Percentiles rank a stretch among this genome's conserved stretches.
Conservation (phyloP, 1,140 invertebrate genomes). For the Nephotettix cincticeps region DNA sequence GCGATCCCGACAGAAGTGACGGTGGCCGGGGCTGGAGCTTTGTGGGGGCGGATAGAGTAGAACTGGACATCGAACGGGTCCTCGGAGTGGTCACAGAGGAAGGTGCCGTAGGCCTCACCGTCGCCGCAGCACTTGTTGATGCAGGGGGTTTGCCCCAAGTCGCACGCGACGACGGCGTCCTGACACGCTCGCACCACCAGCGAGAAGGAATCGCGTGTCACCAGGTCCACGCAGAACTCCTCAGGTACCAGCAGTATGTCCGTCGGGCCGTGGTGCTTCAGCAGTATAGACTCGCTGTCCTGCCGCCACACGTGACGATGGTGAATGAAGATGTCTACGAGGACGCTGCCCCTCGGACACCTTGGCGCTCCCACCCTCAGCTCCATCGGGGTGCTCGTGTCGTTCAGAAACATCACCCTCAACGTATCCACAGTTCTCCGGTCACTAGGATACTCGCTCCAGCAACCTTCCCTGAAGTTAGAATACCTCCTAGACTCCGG, state of each 20-base stretch:
- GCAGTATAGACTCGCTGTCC: slow-evolving; percentile 29
- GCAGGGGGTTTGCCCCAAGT: slow-evolving; percentile 16
- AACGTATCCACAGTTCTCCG: background rate
- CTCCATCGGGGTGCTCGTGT: slow-evolving; percentile 25
- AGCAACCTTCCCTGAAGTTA: slow-evolving; percentile 26
- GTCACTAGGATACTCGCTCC: slow-evolving; percentile 1
- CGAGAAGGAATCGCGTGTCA: slow-evolving; percentile 18
- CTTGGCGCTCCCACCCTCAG: slow-evolving; percentile 25
- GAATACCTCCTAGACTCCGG: slow-evolving; percentile 27
- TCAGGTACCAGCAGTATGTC: slow-evolving; percentile 31
- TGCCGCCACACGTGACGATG: slow-evolving; percentile 22
- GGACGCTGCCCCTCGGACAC: slow-evolving; percentile 21
- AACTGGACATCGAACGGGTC: background rate
- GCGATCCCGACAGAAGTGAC: slow-evolving; percentile 5
- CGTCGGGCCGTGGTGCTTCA: slow-evolving; percentile 1
- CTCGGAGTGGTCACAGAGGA: background rate
- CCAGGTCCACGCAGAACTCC: slow-evolving; percentile 32
- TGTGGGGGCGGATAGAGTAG: background rate
- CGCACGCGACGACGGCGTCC: slow-evolving; percentile 16
- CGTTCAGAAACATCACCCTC: slow-evolving; percentile 24
- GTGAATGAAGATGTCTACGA: slow-evolving; percentile 28
- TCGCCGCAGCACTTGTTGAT: slow-evolving; percentile 34
- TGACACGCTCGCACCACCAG: slow-evolving; percentile 32
- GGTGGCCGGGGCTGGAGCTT: background rate
- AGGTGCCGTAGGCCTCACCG: slow-evolving; percentile 11